Evolutionary conservation across 2,797 vertebrate genomes (phyloP).

Genomic region (Pelochelys cantorii): DNA sequence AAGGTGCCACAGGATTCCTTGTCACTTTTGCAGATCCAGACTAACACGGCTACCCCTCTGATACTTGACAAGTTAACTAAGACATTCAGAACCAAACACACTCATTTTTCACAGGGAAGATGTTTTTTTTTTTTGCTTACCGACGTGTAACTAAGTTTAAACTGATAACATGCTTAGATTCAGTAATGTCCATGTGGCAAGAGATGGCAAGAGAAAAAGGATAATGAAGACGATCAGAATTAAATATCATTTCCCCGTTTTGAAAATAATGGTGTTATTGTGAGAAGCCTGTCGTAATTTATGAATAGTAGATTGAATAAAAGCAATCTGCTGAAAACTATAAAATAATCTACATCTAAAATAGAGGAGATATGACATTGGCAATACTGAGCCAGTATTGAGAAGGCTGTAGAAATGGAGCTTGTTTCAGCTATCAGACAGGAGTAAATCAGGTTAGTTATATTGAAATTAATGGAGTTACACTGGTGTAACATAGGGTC

Average conservation of each 20-base stretch:
- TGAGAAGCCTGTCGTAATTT: neutral
- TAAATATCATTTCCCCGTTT: conserved; percentile 11
- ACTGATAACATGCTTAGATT: conserved; percentile 4
- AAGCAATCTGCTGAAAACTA: neutral
- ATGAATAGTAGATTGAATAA: neutral
- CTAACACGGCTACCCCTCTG: too few species aligned
- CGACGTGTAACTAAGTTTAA: neutral
- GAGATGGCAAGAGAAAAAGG: neutral
- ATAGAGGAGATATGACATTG: neutral
- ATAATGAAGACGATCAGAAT: neutral
- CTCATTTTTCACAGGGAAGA: conserved; percentile 45
- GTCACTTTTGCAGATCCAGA: too few species aligned
- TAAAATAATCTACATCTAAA: neutral
- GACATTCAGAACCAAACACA: conserved; percentile 21
- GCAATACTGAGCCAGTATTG: neutral
- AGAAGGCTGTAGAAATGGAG: neutral
- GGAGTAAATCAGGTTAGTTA: neutral
- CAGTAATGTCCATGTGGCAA: neutral
- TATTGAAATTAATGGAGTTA: neutral
- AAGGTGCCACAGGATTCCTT: too few species aligned
- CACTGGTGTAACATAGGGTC: neutral
- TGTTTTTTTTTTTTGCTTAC: conserved; percentile 9
- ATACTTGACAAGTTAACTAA: conserved; percentile 44
- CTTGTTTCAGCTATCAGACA: rapidly evolving
- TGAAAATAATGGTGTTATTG: neutral